A percentile compares a stretch with the other conserved stretches of the same genome.
phyloP scores from a whole-genome alignment of 2,113 vertebrate species.

The Percopsis transmontana region DNA sequence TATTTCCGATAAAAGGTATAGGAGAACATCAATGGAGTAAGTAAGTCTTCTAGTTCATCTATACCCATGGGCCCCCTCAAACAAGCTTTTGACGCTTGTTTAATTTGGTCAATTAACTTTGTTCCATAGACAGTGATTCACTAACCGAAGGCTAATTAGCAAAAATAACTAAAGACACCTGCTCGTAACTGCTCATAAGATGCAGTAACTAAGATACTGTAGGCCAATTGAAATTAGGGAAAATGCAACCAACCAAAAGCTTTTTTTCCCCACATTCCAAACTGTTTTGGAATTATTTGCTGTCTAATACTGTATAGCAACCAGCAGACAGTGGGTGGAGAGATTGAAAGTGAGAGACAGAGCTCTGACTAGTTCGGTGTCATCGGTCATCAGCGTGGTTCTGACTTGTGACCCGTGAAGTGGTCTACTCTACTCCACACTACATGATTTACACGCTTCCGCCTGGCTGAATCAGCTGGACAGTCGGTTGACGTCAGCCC shows the following conservation, averaged over 20 bases:
- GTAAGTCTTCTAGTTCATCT: too few species aligned
- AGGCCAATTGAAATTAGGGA: not conserved
- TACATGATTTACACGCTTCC: constrained; percentile 11
- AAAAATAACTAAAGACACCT: not conserved
- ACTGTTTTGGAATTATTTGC: too few species aligned
- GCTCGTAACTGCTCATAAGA: not conserved
- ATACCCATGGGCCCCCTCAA: too few species aligned
- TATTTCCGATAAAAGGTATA: not conserved
- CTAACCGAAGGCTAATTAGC: too few species aligned
- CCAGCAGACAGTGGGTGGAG: too few species aligned
- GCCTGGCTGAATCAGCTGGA: constrained; percentile 12
- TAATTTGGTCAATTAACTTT: too few species aligned
- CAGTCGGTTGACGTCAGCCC: constrained; percentile 10
- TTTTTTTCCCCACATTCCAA: too few species aligned
- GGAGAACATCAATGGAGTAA: too few species aligned
- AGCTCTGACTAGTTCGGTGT: not conserved
- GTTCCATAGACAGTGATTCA: too few species aligned
- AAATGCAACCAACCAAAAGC: too few species aligned
- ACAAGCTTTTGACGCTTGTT: too few species aligned
- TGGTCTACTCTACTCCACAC: not conserved
- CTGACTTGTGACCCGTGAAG: not conserved
- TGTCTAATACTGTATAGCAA: not conserved
- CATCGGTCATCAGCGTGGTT: not conserved
- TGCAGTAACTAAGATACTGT: not conserved
- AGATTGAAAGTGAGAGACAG: not conserved